These are phyloP conservation scores for Lepisosteus oculatus DNA, from an alignment of 2,113 vertebrate genomes.

Conservation along the genomic window DNA sequence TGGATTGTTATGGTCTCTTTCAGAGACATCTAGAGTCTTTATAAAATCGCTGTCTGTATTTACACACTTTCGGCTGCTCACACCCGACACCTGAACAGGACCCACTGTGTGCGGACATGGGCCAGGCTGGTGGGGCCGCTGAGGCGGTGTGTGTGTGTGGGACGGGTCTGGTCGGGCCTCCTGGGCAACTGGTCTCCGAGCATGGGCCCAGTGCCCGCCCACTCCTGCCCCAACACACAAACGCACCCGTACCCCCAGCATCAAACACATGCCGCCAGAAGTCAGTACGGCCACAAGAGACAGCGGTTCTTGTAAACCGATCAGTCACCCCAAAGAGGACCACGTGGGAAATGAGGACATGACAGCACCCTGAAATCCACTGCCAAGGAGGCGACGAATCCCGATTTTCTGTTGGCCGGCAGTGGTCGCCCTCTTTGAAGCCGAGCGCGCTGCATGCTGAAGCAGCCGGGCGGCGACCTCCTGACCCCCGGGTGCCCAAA, in stretches of 20 bases:
- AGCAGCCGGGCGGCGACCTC: no score
- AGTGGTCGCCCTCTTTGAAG: no score
- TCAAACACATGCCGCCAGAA: not conserved
- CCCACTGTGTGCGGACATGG: slow-evolving; percentile 38
- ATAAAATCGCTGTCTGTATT: slow-evolving; percentile 42
- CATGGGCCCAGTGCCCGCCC: no score
- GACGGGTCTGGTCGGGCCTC: no score
- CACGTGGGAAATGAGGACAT: not conserved
- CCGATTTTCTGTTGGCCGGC: no score
- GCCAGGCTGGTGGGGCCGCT: slow-evolving; percentile 25
- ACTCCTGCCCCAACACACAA: not conserved
- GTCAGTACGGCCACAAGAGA: not conserved
- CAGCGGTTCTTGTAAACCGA: not conserved
- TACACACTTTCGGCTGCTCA: slow-evolving; percentile 32
- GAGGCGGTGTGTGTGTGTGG: no score
- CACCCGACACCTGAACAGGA: slow-evolving; percentile 35
- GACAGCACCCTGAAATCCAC: no score
- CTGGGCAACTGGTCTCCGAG: no score
- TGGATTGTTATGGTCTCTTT: slow-evolving; percentile 68
- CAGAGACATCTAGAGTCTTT: slow-evolving; percentile 74
- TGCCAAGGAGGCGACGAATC: no score
- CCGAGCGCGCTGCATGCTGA: no score
- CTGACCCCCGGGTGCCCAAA: no score
- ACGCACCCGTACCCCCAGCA: not conserved
- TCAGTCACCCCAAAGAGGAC: not conserved